Evolutionary conservation across 2,797 vertebrate genomes (phyloP).

Genomic region (Vultur gryphus): DNA sequence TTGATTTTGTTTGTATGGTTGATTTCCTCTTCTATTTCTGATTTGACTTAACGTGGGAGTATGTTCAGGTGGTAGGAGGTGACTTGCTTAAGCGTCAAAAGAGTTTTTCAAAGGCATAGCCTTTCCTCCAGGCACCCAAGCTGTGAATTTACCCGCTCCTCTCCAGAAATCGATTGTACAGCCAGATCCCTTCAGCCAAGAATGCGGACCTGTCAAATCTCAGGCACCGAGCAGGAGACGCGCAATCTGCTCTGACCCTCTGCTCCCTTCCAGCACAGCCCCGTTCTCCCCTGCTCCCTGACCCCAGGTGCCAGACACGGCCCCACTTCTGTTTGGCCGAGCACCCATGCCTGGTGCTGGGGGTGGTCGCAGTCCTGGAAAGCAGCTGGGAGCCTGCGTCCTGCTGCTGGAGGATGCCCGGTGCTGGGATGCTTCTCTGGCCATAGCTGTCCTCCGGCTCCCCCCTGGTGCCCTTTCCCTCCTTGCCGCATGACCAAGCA

Average conservation of each 20-base stretch:
- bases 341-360: background rate
- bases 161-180: background rate
- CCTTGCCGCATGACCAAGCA: background rate
- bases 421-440: background rate
- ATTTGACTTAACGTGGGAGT: fast-evolving
- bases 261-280: background rate
- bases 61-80: background rate
- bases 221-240: background rate
- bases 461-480: background rate
- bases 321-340: background rate
- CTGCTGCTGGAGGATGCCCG: background rate
- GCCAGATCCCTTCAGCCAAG: constrained; percentile 41
- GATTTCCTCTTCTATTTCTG: background rate
- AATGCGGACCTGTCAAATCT: constrained; percentile 56
- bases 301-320: background rate
- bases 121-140: background rate
- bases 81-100: background rate
- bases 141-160: background rate
- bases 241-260: constrained; percentile 20
- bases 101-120: background rate
- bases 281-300: background rate
- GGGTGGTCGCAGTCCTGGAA: background rate
- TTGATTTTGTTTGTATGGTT: background rate
- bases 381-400: background rate
- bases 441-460: background rate